Conservation (phyloP, 2,797 vertebrate genomes). For the Prionace glauca region DNA sequence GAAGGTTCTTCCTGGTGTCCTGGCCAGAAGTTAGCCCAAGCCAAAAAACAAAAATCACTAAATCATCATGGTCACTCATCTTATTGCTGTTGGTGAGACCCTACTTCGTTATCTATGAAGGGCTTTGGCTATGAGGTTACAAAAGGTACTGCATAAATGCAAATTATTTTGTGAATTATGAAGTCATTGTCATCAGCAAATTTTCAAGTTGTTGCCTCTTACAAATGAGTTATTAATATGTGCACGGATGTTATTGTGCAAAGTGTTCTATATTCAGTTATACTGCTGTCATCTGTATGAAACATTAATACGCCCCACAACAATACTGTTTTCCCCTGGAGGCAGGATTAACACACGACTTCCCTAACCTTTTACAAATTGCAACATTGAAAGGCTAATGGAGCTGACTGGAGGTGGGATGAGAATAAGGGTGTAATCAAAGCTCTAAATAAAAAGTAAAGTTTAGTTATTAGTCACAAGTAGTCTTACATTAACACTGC, state of each 20-base stretch:
- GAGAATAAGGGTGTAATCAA: neutral
- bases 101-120: neutral
- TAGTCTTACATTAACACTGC: too few relatives aligned
- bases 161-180: neutral
- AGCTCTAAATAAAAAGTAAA: neutral
- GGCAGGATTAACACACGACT: neutral
- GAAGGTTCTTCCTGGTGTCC: neutral
- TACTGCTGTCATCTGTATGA: neutral
- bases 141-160: neutral
- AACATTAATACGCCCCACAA: neutral
- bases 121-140: neutral
- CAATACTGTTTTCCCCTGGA: neutral
- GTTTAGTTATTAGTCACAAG: too few relatives aligned
- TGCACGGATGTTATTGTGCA: neutral
- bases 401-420: neutral
- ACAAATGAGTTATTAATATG: neutral
- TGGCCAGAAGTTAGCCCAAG: neutral
- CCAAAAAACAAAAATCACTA: neutral
- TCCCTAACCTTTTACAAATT: neutral
- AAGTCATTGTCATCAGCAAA: neutral
- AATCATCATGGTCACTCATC: neutral
- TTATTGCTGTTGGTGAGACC: neutral
- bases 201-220: neutral
- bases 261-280: neutral
- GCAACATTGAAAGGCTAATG: neutral